Conservation (phyloP, 2,113 vertebrate genomes). For the Lutjanus erythropterus region DNA sequence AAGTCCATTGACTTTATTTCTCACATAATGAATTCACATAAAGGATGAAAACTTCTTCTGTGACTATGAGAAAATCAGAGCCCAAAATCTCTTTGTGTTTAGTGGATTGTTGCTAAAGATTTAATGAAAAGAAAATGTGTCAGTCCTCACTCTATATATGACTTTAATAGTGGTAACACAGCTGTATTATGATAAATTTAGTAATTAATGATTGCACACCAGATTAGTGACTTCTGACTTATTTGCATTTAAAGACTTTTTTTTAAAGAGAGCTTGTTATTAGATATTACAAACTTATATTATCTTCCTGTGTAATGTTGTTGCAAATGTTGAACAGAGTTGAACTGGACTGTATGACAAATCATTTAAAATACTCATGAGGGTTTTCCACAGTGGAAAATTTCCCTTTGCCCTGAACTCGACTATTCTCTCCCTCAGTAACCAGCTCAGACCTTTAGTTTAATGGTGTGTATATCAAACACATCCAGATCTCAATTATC, state of each 20-base stretch:
- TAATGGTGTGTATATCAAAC: constrained; percentile 76
- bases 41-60: not conserved
- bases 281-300: not conserved
- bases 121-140: not conserved
- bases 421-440: constrained; percentile 46
- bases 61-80: not conserved
- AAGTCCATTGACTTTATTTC: not conserved
- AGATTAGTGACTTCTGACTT: not conserved
- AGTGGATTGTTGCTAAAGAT: not conserved
- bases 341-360: constrained; percentile 15
- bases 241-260: not conserved
- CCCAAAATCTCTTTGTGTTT: not conserved
- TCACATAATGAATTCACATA: not conserved
- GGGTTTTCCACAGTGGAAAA: constrained; percentile 54
- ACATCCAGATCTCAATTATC: constrained; percentile 79
- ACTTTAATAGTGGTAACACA: not conserved
- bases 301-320: not conserved
- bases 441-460: constrained; percentile 71
- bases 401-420: constrained; percentile 40
- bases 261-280: not conserved
- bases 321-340: not conserved
- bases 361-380: constrained; percentile 34
- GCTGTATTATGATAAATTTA: not conserved
- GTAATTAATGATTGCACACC: not conserved
- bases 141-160: not conserved